These are phyloP conservation scores for Spicauda simplicius DNA, from an alignment of 2,888 invertebrate genomes.

Conservation along the genomic window DNA sequence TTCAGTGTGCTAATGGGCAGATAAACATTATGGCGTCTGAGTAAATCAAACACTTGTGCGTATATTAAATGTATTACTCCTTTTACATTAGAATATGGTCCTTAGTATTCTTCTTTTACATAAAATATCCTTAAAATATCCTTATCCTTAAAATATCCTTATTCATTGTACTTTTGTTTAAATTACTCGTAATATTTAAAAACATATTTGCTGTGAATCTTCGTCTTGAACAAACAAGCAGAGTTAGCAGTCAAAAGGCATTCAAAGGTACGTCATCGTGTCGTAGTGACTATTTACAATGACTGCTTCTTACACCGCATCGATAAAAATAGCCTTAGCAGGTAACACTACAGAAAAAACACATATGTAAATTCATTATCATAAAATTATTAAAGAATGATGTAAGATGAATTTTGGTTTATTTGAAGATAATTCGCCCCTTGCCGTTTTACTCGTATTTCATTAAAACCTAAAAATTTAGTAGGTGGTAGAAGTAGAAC, in stretches of 20 bases:
- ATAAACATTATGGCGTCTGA: slow-evolving; percentile 2
- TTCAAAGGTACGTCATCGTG: slow-evolving; percentile 13
- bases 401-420: no score
- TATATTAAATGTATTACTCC: neutral
- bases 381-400: neutral
- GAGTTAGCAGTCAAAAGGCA: slow-evolving; percentile 3
- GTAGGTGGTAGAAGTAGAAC: no score
- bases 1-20: slow-evolving; percentile 16
- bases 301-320: slow-evolving; percentile 29
- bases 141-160: no score
- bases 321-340: slow-evolving; percentile 37
- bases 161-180: no score
- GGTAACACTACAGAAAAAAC: slow-evolving; percentile 19
- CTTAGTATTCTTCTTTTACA: no score
- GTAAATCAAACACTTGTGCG: neutral
- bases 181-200: no score
- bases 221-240: no score
- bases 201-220: neutral
- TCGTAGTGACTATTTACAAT: slow-evolving; percentile 34
- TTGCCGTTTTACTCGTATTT: no score
- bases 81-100: neutral
- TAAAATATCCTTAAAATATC: no score
- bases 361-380: slow-evolving; percentile 1
- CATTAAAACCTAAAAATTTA: no score
- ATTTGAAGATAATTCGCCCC: no score